Conservation (phyloP, 1,140 invertebrate species). For the Drosophila busckii region DNA sequence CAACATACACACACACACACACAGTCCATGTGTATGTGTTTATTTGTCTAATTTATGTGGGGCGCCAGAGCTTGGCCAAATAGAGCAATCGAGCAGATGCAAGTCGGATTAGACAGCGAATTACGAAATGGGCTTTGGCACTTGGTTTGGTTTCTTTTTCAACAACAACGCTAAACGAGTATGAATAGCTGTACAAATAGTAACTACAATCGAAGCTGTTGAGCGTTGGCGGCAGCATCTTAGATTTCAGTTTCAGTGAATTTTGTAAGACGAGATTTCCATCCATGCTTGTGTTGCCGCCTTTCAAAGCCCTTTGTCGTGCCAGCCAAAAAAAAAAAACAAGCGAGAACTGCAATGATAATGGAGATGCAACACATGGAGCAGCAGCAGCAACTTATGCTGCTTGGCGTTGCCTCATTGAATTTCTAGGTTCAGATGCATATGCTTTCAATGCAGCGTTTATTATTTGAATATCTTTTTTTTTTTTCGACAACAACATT, state of each 20-base stretch:
- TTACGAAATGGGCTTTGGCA: constrained; percentile 49
- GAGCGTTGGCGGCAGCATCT: constrained; percentile 28
- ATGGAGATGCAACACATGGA: neutral
- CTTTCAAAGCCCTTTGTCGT: constrained; percentile 64
- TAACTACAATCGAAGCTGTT: constrained; percentile 34
- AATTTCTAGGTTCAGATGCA: constrained; percentile 61
- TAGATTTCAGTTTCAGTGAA: constrained; percentile 42
- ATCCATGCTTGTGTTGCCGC: constrained; percentile 54
- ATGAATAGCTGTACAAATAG: too few species aligned
- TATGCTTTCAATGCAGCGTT: constrained; percentile 20
- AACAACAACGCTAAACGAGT: too few species aligned
- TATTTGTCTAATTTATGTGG: constrained; percentile 74
- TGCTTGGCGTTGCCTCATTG: constrained; percentile 60
- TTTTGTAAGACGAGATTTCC: constrained; percentile 69
- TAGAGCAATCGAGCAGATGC: constrained; percentile 65
- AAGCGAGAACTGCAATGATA: constrained; percentile 23
- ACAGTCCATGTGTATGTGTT: constrained; percentile 42
- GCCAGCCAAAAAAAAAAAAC: constrained; percentile 23
- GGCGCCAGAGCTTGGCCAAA: constrained; percentile 54
- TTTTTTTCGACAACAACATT: constrained; percentile 15
- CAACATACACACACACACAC: too few species aligned
- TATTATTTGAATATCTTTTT: constrained; percentile 23
- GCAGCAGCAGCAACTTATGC: constrained; percentile 7
- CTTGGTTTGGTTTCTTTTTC: too few species aligned
- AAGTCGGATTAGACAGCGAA: constrained; percentile 43